A percentile compares a stretch with the other conserved stretches of the same genome.
phyloP scores from a whole-genome alignment of 2,888 invertebrate species.

The Melanargia galathea region DNA sequence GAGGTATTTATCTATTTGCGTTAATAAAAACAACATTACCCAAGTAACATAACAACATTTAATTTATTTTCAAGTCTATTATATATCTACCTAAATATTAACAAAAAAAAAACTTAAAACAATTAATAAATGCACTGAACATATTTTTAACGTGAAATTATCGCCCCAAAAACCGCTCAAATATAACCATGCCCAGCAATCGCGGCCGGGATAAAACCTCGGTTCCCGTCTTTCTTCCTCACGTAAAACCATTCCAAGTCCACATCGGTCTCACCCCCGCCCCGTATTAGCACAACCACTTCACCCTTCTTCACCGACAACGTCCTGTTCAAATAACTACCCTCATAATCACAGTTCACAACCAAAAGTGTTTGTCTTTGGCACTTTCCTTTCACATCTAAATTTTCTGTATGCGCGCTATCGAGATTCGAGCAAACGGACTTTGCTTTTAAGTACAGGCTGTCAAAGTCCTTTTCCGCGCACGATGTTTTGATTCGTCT shows the following conservation, averaged over 20 bases:
- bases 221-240: conserved; percentile 85
- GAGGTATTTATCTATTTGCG: neutral
- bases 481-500: conserved; percentile 71
- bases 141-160: neutral
- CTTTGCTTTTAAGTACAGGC: conserved; percentile 84
- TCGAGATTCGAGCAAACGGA: conserved; percentile 67
- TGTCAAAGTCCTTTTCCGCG: conserved; percentile 88
- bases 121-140: neutral
- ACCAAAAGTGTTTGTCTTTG: conserved; percentile 87
- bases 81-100: neutral
- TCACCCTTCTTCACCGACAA: conserved; percentile 87
- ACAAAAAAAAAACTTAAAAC: neutral
- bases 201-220: conserved; percentile 90
- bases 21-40: neutral
- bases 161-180: conserved; percentile 53
- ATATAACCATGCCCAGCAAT: conserved; percentile 91
- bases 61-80: neutral
- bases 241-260: conserved; percentile 90
- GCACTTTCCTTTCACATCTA: conserved; percentile 46
- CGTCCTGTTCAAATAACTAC: conserved; percentile 81
- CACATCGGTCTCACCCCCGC: conserved; percentile 73
- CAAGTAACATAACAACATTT: conserved; percentile 1
- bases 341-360: conserved; percentile 85
- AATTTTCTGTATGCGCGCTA: conserved; percentile 50
- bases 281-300: conserved; percentile 86